Conservation (phyloP, 2,797 vertebrate genomes). For the Danio aesculapii region DNA sequence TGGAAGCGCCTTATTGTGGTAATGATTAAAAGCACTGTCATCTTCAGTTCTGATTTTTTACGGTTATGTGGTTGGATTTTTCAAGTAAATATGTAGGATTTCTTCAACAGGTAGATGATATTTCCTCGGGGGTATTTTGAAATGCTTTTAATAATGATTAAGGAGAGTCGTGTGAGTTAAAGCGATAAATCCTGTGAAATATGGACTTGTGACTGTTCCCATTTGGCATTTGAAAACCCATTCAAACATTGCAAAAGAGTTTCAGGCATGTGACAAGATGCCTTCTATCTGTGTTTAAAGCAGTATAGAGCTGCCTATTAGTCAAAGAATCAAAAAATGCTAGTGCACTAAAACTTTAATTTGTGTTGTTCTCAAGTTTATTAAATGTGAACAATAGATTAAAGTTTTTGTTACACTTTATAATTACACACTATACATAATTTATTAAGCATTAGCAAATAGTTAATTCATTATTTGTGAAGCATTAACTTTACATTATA, state of each 20-base stretch:
- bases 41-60: conserved; percentile 47
- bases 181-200: conserved; percentile 4
- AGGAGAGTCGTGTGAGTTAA: neutral
- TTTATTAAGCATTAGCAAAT: no score
- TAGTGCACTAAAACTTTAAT: no score
- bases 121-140: conserved; percentile 12
- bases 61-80: neutral
- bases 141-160: conserved; percentile 2
- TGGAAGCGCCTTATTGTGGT: conserved; percentile 47
- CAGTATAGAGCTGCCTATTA: neutral
- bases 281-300: neutral
- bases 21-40: conserved; percentile 49
- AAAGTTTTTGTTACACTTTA: no score
- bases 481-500: no score
- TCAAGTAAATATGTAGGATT: neutral
- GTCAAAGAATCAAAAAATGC: no score
- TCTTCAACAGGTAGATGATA: conserved; percentile 5
- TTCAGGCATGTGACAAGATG: conserved; percentile 10
- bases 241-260: conserved; percentile 30
- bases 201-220: conserved; percentile 1
- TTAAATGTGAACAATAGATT: no score
- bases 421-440: no score
- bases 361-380: no score
- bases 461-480: no score
- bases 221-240: neutral